Conservation (phyloP, 2,888 invertebrate species). For the Hydropsyche betteni region DNA sequence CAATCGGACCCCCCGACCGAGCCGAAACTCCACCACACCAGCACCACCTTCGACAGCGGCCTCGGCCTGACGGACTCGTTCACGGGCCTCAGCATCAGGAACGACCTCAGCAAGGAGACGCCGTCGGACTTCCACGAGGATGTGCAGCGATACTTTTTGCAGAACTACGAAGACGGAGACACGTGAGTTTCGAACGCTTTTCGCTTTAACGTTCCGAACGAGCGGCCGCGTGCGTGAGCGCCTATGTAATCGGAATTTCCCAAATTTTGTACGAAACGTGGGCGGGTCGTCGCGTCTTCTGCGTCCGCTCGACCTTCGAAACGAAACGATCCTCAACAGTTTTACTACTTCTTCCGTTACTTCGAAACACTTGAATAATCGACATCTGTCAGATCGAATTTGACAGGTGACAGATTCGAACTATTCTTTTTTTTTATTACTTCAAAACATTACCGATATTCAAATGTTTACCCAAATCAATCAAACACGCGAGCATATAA, state of each 20-base stretch:
- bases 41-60: slow-evolving; percentile 69
- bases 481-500: too few relatives aligned
- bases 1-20: slow-evolving; percentile 42
- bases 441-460: too few relatives aligned
- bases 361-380: background rate
- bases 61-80: slow-evolving; percentile 72
- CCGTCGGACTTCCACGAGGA: slow-evolving; percentile 54
- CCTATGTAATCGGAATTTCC: slow-evolving; percentile 19
- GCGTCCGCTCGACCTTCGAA: too few relatives aligned
- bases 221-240: background rate
- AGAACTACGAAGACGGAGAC: slow-evolving; percentile 86
- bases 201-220: background rate
- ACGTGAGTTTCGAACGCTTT: slow-evolving; percentile 74
- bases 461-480: too few relatives aligned
- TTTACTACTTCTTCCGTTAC: slow-evolving; percentile 5
- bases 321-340: too few relatives aligned
- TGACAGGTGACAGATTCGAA: background rate
- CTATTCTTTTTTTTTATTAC: too few relatives aligned
- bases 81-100: slow-evolving; percentile 66
- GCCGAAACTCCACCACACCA: background rate
- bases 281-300: background rate
- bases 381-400: background rate
- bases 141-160: slow-evolving; percentile 71
- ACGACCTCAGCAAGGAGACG: slow-evolving; percentile 54
- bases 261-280: background rate